Evolutionary conservation across 2,797 vertebrate genomes (phyloP), one percentile per base, ranked within the genome.

Genomic region (Arrhamphus sclerolepis): DNA sequence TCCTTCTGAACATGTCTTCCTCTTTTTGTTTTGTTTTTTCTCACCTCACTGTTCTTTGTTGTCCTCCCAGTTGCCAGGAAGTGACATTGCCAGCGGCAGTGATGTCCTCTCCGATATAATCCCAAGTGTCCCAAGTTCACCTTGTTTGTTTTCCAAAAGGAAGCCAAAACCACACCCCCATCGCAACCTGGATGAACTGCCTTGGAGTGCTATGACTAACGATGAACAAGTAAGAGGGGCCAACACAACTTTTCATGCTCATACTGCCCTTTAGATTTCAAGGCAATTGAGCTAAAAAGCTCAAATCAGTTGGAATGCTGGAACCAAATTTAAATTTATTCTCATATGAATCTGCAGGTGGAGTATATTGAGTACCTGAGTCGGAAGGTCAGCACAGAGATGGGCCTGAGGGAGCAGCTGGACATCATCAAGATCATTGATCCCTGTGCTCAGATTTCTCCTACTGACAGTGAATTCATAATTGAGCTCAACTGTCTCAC

Each of bases 361-460:
- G 97, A 99, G 92, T 99, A 99, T 90, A 99, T 99, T 18, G 98
- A 99, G 61, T 99, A 98, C 85, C 87, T 99, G 77, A 99, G 98
- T 81, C 94, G 98, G 28, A 98, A 97, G 92, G 97, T 99, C 66
- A 99, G 98, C 90, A 98, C 96, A 43, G 98, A 99, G 89, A 99
- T 99, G 98, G 98, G 97, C 44, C 94, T 99, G 71, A 93, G 97
- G 69, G 98, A 99, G 77, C 98, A 99, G 84, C 95, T 99, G 72
- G 98, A 99, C 88, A 99, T 99, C 84, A 99, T 99, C 87, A 99
- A 99, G 91, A 99, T 99, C 87, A 99, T 98, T 66, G 98, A 99
- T 87, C 98, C 98, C 20, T 94, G 93, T 42, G 98, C 98, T 75
- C 97, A 98, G 77, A 98, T 99, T 64, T 99, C 97, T 0, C 98